Conservation (phyloP, 1,140 invertebrate genomes). For the Parasteatoda tepidariorum region DNA sequence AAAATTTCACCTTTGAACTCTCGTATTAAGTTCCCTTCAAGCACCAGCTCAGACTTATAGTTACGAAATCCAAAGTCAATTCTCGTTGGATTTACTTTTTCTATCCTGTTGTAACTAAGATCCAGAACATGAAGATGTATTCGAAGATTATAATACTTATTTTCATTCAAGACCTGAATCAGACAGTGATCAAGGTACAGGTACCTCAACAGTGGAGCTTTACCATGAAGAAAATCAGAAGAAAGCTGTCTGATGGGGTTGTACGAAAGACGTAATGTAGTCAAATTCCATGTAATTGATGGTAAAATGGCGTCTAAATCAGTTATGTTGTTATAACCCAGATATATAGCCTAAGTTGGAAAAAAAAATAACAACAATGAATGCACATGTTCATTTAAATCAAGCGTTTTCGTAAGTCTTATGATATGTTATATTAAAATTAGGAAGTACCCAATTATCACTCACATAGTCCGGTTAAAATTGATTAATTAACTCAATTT, state of each 20-base stretch:
- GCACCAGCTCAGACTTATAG: neutral
- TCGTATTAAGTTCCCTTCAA: no score
- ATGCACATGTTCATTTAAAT: no score
- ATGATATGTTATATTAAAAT: no score
- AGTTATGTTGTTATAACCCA: conserved; percentile 16
- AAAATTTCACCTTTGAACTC: no score
- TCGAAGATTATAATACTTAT: neutral
- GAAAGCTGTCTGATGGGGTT: neutral
- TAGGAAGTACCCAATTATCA: no score
- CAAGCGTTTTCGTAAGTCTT: no score
- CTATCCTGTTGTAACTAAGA: conserved; percentile 12
- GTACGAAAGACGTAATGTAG: conserved; percentile 1
- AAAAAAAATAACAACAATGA: no score
- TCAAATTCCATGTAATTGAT: neutral
- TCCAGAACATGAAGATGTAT: neutral
- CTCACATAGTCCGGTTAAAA: no score
- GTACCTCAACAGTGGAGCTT: neutral
- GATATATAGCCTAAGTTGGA: conserved; percentile 6
- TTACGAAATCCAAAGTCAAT: neutral
- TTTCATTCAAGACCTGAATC: neutral
- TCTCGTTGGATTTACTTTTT: no score
- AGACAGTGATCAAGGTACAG: conserved; percentile 32
- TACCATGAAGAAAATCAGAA: neutral
- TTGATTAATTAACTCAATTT: no score
- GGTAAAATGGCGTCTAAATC: conserved; percentile 5